Percentiles rank a stretch among this genome's conserved stretches.
Evolutionary conservation across 2,113 vertebrate genomes (phyloP).

Genomic region (Tragelaphus buxtoni): DNA sequence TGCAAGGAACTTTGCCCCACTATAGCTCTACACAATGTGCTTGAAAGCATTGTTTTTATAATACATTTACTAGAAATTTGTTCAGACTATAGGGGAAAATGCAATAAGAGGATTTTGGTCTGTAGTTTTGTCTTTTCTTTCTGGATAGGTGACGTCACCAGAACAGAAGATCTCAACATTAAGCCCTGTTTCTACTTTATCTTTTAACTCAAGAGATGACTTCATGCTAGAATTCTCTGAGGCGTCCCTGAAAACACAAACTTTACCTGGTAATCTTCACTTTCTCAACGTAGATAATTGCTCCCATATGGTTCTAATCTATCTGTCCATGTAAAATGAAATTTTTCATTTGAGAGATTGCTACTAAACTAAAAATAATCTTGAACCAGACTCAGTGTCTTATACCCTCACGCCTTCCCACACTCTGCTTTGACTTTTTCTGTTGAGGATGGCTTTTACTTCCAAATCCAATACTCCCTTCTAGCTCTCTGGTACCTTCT

Average conservation of each 20-base stretch:
- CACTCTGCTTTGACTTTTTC: not conserved
- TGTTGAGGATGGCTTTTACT: not conserved
- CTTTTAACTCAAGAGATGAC: slow-evolving; percentile 53
- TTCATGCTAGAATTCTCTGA: not conserved
- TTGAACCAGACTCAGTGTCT: not conserved
- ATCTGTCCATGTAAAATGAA: not conserved
- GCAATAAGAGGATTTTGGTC: not conserved
- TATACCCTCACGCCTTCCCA: not conserved
- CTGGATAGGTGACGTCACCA: slow-evolving; percentile 60
- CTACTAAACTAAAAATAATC: not conserved
- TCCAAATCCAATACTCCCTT: not conserved
- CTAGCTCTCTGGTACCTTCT: not conserved
- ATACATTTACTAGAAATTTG: not conserved
- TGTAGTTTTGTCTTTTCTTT: not conserved
- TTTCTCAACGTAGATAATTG: not conserved
- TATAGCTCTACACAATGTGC: not conserved
- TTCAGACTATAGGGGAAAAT: not conserved
- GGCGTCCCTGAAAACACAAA: slow-evolving; percentile 17
- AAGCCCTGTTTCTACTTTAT: slow-evolving; percentile 19
- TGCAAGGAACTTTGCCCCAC: not conserved
- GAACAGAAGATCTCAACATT: not conserved
- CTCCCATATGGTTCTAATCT: not conserved
- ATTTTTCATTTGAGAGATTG: not conserved
- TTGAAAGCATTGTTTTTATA: not conserved
- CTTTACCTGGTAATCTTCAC: slow-evolving; percentile 24